Evolutionary conservation across 2,888 invertebrate species (phyloP).

Genomic region (Diaprepes abbreviatus): DNA sequence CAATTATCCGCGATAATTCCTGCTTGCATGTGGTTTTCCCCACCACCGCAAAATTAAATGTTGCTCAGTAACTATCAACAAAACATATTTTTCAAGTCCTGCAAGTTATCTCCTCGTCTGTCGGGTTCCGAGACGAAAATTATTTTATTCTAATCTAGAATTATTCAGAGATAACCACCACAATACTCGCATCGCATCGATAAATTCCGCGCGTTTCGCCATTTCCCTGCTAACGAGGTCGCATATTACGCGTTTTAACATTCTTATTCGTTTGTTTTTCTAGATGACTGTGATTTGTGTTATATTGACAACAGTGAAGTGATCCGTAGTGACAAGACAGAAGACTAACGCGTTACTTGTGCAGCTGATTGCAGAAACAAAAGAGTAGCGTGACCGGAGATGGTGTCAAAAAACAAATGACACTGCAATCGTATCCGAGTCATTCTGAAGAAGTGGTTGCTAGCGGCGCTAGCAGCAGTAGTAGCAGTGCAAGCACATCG

Average conservation of each 20-base stretch:
- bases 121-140: background rate
- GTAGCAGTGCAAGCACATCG: background rate
- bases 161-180: constrained; percentile 1
- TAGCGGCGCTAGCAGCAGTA: background rate
- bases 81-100: background rate
- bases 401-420: constrained; percentile 16
- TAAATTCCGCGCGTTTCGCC: background rate
- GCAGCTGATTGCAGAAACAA: background rate
- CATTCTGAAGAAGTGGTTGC: background rate
- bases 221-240: background rate
- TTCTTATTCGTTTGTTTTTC: background rate
- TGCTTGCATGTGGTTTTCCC: constrained; percentile 11
- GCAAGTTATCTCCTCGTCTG: background rate
- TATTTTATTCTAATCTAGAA: constrained; percentile 7
- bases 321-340: background rate
- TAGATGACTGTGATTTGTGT: background rate
- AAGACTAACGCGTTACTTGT: background rate
- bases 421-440: background rate
- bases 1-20: constrained; percentile 3
- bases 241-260: background rate
- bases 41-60: background rate
- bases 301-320: background rate
- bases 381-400: background rate
- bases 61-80: background rate
- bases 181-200: background rate